These are phyloP conservation scores for Isurus oxyrinchus DNA, from an alignment of 2,113 vertebrate genomes.

Conservation along the genomic window DNA sequence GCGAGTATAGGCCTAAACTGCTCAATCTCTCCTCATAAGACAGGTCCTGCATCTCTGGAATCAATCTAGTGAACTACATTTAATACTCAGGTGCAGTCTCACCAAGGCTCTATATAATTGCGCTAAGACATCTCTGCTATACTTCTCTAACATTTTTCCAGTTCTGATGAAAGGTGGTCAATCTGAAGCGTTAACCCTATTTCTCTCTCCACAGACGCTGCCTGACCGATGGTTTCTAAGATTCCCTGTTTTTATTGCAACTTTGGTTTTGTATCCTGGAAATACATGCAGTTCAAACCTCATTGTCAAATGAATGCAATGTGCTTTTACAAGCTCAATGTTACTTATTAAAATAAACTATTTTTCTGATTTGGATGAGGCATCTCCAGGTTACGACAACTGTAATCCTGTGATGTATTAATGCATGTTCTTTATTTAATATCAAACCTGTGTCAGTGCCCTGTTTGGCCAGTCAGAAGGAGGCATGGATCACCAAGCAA, in stretches of 20 bases:
- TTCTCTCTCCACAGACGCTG: background rate
- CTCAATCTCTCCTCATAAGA: too few relatives aligned
- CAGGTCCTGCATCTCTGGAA: too few relatives aligned
- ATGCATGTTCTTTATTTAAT: background rate
- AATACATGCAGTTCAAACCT: background rate
- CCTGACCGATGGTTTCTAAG: background rate
- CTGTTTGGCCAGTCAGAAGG: background rate
- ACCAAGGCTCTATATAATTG: too few relatives aligned
- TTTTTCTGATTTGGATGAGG: too few relatives aligned
- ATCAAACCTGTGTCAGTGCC: background rate
- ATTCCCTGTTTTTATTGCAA: background rate
- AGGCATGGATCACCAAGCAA: background rate
- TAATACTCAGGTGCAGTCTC: too few relatives aligned
- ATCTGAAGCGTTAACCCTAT: background rate
- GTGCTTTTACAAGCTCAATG: background rate
- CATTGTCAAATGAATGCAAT: background rate
- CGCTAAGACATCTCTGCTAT: background rate
- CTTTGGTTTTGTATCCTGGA: background rate
- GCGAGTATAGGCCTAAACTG: too few relatives aligned
- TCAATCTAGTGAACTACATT: too few relatives aligned
- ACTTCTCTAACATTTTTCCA: background rate
- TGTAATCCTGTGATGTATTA: background rate
- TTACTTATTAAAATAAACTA: background rate
- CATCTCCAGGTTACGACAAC: too few relatives aligned
- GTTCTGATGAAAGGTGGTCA: background rate